phyloP scores from a whole-genome alignment of 2,888 invertebrate genomes.

The Hoplodrina blanda region DNA sequence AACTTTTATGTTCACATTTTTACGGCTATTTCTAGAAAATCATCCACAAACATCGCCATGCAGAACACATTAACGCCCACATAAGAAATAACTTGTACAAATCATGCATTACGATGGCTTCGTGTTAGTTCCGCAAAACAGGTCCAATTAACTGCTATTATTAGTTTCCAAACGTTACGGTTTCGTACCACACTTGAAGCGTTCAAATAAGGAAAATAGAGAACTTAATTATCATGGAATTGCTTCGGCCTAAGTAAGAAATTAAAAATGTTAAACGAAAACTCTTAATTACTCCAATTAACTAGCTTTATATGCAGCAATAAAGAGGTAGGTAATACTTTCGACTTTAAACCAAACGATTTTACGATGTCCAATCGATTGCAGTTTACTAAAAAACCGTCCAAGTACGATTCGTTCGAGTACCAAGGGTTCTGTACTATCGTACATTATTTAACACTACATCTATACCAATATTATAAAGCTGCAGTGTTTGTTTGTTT shows the following conservation, averaged over 20 bases:
- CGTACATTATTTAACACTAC: too few relatives aligned
- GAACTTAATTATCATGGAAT: constrained; percentile 18
- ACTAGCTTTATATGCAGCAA: constrained; percentile 2
- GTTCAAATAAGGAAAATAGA: constrained; percentile 45
- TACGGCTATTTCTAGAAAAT: constrained; percentile 14
- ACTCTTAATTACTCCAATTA: constrained; percentile 24
- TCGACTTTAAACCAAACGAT: constrained; percentile 15
- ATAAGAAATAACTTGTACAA: constrained; percentile 25
- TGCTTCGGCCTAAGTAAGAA: constrained; percentile 1
- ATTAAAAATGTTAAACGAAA: constrained; percentile 6
- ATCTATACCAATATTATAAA: too few relatives aligned
- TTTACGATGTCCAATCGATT: constrained; percentile 8
- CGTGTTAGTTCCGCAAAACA: constrained; percentile 46
- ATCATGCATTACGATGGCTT: constrained; percentile 50
- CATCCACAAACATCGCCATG: constrained; percentile 6
- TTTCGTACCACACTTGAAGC: constrained; percentile 10
- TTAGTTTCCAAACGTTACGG: constrained; percentile 43
- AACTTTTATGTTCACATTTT: not conserved
- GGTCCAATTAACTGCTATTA: constrained; percentile 55
- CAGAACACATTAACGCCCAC: constrained; percentile 24
- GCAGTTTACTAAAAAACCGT: constrained; percentile 6
- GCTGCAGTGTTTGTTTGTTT: too few relatives aligned
- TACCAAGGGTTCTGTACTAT: too few relatives aligned
- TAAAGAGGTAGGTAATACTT: not conserved
- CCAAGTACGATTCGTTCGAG: not conserved